Evolutionary conservation across 2,113 vertebrate species (phyloP), one percentile per base, ranked within the genome.

Genomic region (Pedetes capensis): DNA sequence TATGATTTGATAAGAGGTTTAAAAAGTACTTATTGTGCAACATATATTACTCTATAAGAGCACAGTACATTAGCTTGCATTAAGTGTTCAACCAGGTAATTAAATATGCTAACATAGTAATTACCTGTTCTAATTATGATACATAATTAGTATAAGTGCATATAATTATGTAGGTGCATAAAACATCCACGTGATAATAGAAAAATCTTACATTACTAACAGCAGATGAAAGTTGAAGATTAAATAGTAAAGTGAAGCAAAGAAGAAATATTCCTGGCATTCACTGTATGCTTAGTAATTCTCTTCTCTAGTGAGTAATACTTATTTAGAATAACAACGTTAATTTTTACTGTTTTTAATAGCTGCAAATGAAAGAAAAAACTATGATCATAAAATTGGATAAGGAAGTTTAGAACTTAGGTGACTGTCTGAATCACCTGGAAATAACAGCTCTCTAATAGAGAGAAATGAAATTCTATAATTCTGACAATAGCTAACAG

Each of bases 81-180:
- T 88, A 85, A 90, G 25, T 89, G 61, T 94, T 93, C 37, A 94
- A 42, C 59, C 90, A 53, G 92, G 39, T 96, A 72, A 95, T 95
- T 96, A 91, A 93, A 90, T 92, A 93, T 68, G 39, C 74, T 93
- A 85, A 82, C 68, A 59, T 83, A 57, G 68, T 83, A 89, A 96
- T 97, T 97, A 92, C 68, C 63, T 97, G 66, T 63, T 94, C 29
- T 89, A 93, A 96, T 96, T 95, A 93, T 93, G 83, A 89, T n/a
- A 37, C 22, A 84, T 91, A 96, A 97, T 96, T 93, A 94, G 7
- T 75, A 82, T 76, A 91, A 96, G 53, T 95, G 37, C 87, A 93
- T 89, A n/a, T 93, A 96, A 96, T 95, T 95, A 91, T 78, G 59
- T 91, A 96, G 75, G 75, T 96, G 83, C 51, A 96, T 94, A 96